phyloP scores from a whole-genome alignment of 2,888 invertebrate species.

The Drosophila kambysellisi region DNA sequence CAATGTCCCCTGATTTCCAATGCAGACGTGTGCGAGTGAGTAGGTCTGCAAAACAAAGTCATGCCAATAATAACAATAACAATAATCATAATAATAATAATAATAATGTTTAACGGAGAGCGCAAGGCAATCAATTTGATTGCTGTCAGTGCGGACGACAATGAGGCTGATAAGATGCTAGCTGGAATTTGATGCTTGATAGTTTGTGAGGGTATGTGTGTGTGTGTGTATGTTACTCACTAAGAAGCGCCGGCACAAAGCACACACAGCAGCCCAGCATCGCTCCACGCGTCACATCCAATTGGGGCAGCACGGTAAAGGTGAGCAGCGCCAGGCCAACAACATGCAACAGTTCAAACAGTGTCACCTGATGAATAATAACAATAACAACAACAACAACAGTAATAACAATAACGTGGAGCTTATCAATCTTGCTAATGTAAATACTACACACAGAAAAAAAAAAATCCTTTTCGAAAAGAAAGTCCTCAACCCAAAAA shows the following conservation, averaged over 20 bases:
- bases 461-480: too few relatives aligned
- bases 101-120: constrained; percentile 9
- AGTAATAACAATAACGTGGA: constrained; percentile 2
- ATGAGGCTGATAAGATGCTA: constrained; percentile 58
- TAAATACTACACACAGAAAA: not conserved
- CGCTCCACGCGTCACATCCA: constrained; percentile 93
- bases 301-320: constrained; percentile 91
- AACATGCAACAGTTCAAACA: constrained; percentile 92
- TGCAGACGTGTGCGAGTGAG: constrained; percentile 70
- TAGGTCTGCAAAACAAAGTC: constrained; percentile 67
- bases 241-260: constrained; percentile 91
- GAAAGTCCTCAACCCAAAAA: not conserved
- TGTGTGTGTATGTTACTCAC: constrained; percentile 84
- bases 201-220: constrained; percentile 2
- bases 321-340: constrained; percentile 91
- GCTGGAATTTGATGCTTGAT: constrained; percentile 16
- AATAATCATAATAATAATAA: constrained; percentile 1
- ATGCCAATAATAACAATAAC: constrained; percentile 9
- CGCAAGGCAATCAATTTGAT: constrained; percentile 75
- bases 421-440: constrained; percentile 58
- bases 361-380: constrained; percentile 85
- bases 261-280: constrained; percentile 94
- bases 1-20: constrained; percentile 70
- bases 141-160: constrained; percentile 53
- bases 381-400: constrained; percentile 11